These are phyloP conservation scores for Tamandua tetradactyla DNA, from an alignment of 2,797 vertebrate genomes.

Conservation along the genomic window DNA sequence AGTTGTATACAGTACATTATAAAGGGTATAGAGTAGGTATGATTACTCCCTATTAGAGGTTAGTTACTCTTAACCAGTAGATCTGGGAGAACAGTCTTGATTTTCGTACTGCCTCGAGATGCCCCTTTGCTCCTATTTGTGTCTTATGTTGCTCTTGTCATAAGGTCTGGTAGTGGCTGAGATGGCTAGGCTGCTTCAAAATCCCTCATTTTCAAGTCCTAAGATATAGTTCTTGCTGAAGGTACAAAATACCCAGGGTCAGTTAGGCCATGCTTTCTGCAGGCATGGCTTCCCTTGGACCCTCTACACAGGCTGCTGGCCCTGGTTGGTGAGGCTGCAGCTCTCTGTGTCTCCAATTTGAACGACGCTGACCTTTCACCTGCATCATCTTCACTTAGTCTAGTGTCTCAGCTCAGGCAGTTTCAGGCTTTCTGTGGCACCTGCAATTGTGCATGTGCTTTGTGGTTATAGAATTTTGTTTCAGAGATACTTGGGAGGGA, in stretches of 20 bases:
- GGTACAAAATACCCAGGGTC: neutral
- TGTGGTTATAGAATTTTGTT: neutral
- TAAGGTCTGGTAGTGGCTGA: neutral
- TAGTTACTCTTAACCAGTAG: neutral
- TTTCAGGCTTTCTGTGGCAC: neutral
- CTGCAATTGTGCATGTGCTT: too few species aligned
- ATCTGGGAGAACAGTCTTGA: neutral
- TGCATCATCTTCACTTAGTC: neutral
- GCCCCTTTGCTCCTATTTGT: neutral
- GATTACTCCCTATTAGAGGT: neutral
- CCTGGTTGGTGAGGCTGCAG: neutral
- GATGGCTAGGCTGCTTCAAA: neutral
- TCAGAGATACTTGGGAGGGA: neutral
- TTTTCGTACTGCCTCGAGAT: neutral
- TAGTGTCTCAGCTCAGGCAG: neutral
- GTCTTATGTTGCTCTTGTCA: neutral
- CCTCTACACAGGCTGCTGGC: neutral
- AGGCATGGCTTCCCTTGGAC: neutral
- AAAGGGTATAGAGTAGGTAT: neutral
- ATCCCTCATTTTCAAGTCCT: neutral
- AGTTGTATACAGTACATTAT: neutral
- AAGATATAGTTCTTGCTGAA: neutral
- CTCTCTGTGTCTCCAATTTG: neutral
- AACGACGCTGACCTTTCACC: accelerated
- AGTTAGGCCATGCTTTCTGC: accelerated